These are phyloP conservation scores for Sphaeramia orbicularis DNA, from an alignment of 2,797 vertebrate species.

Conservation along the genomic window DNA sequence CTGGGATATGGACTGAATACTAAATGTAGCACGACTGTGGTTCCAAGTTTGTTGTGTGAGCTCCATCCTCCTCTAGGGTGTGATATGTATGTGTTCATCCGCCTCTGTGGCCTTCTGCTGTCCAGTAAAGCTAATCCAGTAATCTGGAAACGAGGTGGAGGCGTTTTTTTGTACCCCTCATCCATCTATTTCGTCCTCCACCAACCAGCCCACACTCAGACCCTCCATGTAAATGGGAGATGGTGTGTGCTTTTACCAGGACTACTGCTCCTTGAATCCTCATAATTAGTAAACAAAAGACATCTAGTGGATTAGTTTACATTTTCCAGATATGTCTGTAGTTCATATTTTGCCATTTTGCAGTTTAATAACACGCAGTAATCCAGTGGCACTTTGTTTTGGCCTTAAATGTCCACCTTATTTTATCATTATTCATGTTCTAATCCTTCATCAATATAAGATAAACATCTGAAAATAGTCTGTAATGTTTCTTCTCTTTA, in stretches of 20 bases:
- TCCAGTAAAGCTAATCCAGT: slow-evolving; percentile 71
- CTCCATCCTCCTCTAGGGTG: slow-evolving; percentile 46
- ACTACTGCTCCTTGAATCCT: not conserved
- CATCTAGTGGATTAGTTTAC: too few species aligned
- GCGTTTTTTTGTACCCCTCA: slow-evolving; percentile 58
- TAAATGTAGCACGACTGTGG: slow-evolving; percentile 56
- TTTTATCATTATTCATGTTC: not conserved
- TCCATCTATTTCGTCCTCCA: slow-evolving; percentile 36
- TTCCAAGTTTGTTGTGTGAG: slow-evolving; percentile 44
- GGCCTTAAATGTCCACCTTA: not conserved
- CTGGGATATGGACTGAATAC: slow-evolving; percentile 64
- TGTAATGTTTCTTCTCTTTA: accelerated
- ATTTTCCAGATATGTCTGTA: slow-evolving; percentile 1
- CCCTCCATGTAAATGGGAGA: not conserved
- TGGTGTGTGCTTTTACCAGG: slow-evolving; percentile 1
- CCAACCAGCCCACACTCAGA: slow-evolving; percentile 18
- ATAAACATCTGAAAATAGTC: not conserved
- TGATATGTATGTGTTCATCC: slow-evolving; percentile 58
- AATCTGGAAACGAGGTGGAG: slow-evolving; percentile 69
- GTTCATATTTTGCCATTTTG: slow-evolving; percentile 3
- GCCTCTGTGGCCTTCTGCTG: slow-evolving; percentile 63
- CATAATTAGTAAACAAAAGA: not conserved
- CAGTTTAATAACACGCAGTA: not conserved
- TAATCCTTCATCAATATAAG: not conserved
- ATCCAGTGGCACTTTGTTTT: too few species aligned